These are phyloP conservation scores for Toxostoma redivivum DNA, from an alignment of 2,113 vertebrate species.

Conservation along the genomic window DNA sequence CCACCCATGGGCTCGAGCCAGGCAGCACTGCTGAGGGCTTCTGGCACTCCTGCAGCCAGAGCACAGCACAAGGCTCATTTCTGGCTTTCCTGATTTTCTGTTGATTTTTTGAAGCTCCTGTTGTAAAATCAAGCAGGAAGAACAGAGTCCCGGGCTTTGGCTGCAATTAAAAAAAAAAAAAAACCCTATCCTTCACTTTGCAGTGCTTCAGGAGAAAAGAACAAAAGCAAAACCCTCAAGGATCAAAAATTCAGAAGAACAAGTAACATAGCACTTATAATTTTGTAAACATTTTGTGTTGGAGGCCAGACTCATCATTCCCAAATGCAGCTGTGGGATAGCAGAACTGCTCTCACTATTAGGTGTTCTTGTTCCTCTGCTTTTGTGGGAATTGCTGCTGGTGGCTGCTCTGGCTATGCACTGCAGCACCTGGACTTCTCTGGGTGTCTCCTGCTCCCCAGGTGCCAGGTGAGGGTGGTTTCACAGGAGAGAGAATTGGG, in stretches of 20 bases:
- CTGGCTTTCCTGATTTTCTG: background rate
- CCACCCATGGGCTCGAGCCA: background rate
- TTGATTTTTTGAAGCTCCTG: background rate
- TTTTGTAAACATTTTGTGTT: background rate
- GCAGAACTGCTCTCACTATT: background rate
- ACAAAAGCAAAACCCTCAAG: background rate
- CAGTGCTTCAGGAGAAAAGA: background rate
- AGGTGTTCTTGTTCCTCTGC: background rate
- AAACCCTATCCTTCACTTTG: background rate
- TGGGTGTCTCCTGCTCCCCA: background rate
- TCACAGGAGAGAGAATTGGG: background rate
- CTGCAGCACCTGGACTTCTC: background rate
- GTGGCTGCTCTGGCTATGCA: background rate
- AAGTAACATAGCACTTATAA: background rate
- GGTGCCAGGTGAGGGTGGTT: background rate
- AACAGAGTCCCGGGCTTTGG: background rate
- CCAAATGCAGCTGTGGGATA: background rate
- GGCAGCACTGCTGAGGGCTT: background rate
- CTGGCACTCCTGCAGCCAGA: background rate
- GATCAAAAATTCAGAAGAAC: background rate
- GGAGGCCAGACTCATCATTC: background rate
- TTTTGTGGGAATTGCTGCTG: background rate
- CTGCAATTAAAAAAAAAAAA: background rate
- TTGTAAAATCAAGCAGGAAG: background rate
- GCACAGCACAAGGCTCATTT: background rate